Percentiles rank a stretch among this genome's conserved stretches.
These are phyloP conservation scores for Erebia ligea DNA, from an alignment of 2,888 invertebrate species.

Conservation along the genomic window DNA sequence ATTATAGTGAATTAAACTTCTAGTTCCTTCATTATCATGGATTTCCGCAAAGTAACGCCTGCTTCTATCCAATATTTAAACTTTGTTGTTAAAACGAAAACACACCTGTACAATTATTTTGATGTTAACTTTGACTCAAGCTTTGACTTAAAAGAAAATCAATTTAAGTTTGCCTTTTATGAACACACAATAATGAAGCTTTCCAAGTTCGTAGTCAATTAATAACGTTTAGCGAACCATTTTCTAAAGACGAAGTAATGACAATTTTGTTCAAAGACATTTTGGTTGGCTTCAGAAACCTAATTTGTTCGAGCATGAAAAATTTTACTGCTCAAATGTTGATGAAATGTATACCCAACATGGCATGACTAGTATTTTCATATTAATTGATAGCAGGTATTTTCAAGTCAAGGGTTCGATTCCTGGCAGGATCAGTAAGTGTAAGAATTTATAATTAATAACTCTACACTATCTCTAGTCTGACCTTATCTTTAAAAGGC, in stretches of 20 bases:
- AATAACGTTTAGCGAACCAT: slow-evolving; percentile 26
- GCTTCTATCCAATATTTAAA: too few species aligned
- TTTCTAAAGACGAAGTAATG: slow-evolving; percentile 20
- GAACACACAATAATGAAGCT: slow-evolving; percentile 19
- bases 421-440: too few species aligned
- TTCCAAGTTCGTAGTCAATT: slow-evolving; percentile 30
- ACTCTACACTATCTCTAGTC: too few species aligned
- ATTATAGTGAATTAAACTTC: too few species aligned
- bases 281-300: slow-evolving; percentile 27
- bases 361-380: background rate
- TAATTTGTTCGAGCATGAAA: slow-evolving; percentile 19
- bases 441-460: too few species aligned
- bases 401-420: too few species aligned
- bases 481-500: too few species aligned
- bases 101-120: background rate
- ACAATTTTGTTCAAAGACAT: slow-evolving; percentile 26
- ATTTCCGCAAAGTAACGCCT: too few species aligned
- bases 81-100: too few species aligned
- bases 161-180: background rate
- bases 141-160: background rate
- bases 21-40: too few species aligned
- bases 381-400: too few species aligned
- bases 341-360: background rate
- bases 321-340: background rate
- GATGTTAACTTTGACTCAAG: background rate